phyloP scores from a whole-genome alignment of 2,113 vertebrate genomes.

The Hypocryptadius cinnamomeus region DNA sequence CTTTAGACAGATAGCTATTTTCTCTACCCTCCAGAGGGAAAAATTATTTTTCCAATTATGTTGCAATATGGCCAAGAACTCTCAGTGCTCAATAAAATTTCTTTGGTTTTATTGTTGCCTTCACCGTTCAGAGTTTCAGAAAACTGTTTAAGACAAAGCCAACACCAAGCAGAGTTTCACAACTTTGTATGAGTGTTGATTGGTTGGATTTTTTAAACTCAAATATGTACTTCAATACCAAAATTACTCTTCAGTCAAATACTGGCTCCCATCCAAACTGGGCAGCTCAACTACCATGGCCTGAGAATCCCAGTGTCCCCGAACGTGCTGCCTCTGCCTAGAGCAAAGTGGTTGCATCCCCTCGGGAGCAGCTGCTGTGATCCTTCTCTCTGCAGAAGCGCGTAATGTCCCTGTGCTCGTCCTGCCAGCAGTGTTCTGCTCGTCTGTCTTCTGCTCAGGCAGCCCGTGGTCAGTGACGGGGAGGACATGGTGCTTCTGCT shows the following conservation, averaged over 20 bases:
- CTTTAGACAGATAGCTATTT: not conserved
- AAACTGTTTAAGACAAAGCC: not conserved
- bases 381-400: not conserved
- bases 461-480: not conserved
- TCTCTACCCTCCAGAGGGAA: not conserved
- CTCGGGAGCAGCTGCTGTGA: not conserved
- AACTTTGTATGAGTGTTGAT: not conserved
- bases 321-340: not conserved
- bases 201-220: not conserved
- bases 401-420: fast-evolving
- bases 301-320: not conserved
- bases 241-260: not conserved
- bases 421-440: not conserved
- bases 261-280: not conserved
- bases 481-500: not conserved
- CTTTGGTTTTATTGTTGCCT: not conserved
- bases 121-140: not conserved
- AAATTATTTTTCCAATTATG: not conserved
- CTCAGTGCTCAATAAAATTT: not conserved
- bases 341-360: not conserved
- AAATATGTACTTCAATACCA: not conserved
- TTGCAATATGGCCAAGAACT: not conserved
- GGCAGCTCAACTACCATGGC: not conserved
- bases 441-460: not conserved
- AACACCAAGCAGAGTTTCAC: not conserved